Evolutionary conservation across 2,797 vertebrate genomes (phyloP).

Genomic region (Syngnathus rostellatus): DNA sequence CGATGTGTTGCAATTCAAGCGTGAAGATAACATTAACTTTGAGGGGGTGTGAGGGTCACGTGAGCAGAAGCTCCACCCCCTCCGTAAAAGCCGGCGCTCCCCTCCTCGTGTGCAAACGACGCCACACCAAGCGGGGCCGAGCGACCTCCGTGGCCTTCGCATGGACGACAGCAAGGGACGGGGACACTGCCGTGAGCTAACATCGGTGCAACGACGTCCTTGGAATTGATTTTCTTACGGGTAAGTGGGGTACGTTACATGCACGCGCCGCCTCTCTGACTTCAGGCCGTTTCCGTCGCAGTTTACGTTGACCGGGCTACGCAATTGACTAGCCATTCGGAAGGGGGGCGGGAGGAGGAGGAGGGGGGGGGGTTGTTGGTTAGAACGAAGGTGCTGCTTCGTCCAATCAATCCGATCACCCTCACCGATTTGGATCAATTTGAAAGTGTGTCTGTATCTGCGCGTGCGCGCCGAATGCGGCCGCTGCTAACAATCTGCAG

Average conservation of each 20-base stretch:
- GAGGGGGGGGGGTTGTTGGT: no score
- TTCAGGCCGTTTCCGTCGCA: constrained; percentile 24
- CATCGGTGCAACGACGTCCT: not conserved
- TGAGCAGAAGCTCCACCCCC: constrained; percentile 12
- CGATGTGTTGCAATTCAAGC: not conserved
- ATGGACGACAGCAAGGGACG: constrained; percentile 5
- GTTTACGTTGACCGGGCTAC: constrained; percentile 26
- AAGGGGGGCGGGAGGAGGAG: not conserved
- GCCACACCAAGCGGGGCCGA: not conserved
- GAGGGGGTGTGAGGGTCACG: not conserved
- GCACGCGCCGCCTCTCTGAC: constrained; percentile 1
- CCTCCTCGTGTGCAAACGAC: constrained; percentile 21
- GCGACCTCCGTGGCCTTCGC: not conserved
- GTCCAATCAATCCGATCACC: not conserved
- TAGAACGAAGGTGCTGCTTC: not conserved
- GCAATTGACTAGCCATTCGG: constrained; percentile 50
- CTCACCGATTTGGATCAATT: constrained; percentile 15
- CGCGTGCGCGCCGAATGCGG: constrained; percentile 27
- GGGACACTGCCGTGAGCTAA: constrained; percentile 13
- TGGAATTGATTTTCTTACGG: not conserved
- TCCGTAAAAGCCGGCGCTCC: constrained; percentile 40
- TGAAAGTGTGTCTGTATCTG: not conserved
- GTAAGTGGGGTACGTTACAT: not conserved
- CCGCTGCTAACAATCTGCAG: constrained; percentile 4
- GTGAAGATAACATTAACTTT: not conserved